Conservation (phyloP, 2,888 invertebrate species). For the Folsomia candida region DNA sequence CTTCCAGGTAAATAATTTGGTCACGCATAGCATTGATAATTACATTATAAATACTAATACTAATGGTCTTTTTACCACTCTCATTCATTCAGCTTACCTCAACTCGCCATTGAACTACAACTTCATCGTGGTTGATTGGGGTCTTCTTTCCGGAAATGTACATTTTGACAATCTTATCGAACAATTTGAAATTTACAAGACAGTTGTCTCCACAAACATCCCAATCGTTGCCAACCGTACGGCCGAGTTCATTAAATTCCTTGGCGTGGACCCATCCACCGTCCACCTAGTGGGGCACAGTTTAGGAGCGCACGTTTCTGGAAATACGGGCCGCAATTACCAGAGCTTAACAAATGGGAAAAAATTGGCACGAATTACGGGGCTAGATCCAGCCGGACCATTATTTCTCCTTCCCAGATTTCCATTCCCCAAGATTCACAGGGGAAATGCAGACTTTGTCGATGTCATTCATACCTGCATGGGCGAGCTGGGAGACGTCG, state of each 20-base stretch:
- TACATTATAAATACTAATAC: too few species aligned
- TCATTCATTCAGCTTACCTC: constrained; percentile 12
- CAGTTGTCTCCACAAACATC: not conserved
- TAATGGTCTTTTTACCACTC: too few species aligned
- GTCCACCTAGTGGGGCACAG: not conserved
- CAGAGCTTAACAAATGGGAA: not conserved
- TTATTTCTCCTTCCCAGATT: constrained; percentile 32
- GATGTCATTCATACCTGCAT: constrained; percentile 58
- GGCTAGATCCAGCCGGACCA: constrained; percentile 35
- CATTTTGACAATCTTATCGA: not conserved
- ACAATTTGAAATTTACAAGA: not conserved
- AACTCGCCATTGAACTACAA: constrained; percentile 11
- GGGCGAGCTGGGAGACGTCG: constrained; percentile 27
- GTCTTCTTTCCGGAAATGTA: constrained; percentile 1
- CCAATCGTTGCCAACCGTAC: not conserved
- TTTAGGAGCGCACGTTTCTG: not conserved
- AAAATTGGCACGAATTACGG: not conserved
- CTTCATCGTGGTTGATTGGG: constrained; percentile 16
- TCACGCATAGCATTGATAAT: too few species aligned
- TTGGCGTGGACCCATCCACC: not conserved
- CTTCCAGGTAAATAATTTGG: not conserved
- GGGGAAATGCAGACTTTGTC: constrained; percentile 68
- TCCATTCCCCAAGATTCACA: constrained; percentile 58
- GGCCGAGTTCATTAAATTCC: not conserved
- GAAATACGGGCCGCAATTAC: not conserved